Evolutionary conservation across 1,140 invertebrate genomes (phyloP), one percentile per base, ranked within the genome.

Genomic region (Acyrthosiphon pisum): DNA sequence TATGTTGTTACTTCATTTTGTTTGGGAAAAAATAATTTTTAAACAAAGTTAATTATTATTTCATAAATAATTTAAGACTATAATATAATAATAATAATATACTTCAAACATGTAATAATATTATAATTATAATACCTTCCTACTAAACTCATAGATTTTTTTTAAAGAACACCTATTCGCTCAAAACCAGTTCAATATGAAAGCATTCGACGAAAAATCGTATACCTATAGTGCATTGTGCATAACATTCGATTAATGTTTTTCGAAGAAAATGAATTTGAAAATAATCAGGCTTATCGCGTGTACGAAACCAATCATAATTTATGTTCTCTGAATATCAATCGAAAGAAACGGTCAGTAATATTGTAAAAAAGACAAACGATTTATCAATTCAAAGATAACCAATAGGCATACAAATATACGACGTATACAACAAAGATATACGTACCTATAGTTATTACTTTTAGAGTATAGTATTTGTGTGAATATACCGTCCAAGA

Each of bases 321-420:
- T 56, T 89, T 56, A 30, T 56, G 35, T 23, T 53, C 35, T 1
- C 14, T 37, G 35, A 30, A 89, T 89, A 30, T 89, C 23, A 89
- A 53, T 35, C 86, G 30, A 4, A 53, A 53, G 20, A 86, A 86
- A n/a, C 44, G 23, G 26, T 86, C 30, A 37, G 14, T 53, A 37
- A 50, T 50, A 89, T 23, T 89, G 4, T 46, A 30, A 26, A 81
- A 91, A 14, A n/a, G 18, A 48, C 60, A 76, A 44, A n/a, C 44
- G 90, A 91, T 91, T 91, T 68, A 35, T 91, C 18, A 91, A 46
- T 18, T 91, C 60, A 46, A 22, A 76, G 41, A 91, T 91, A 91
- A 44, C 41, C 37, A 68, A 81, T 35, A 76, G 26, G 30, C 9
- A 68, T 46, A 35, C 2, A 44, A 37, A 68, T 68, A 37, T 23